Percentiles rank a stretch among this genome's conserved stretches.
These are phyloP conservation scores for Brenthis hecate DNA, from an alignment of 2,888 invertebrate genomes.

Conservation along the genomic window DNA sequence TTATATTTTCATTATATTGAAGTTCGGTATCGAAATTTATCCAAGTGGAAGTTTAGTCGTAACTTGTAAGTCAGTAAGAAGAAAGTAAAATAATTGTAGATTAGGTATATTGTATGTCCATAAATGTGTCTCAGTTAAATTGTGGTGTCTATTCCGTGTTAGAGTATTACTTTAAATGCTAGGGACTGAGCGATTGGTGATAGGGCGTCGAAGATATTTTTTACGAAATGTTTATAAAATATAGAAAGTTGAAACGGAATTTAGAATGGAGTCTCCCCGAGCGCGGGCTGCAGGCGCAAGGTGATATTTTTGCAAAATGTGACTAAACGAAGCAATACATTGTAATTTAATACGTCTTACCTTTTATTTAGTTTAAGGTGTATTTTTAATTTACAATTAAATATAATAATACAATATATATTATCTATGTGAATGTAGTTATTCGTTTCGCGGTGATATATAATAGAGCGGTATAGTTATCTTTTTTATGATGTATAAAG, in stretches of 20 bases:
- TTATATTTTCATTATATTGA: constrained; percentile 11
- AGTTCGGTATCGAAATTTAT: constrained; percentile 6
- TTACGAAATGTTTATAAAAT: constrained; percentile 66
- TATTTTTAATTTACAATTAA: constrained; percentile 71
- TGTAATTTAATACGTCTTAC: constrained; percentile 86
- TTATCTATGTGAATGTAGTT: constrained; percentile 79
- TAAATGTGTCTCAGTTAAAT: constrained; percentile 80
- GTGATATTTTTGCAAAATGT: constrained; percentile 87
- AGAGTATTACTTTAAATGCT: constrained; percentile 73
- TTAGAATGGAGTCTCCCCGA: constrained; percentile 40
- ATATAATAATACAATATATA: constrained; percentile 63
- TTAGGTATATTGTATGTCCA: constrained; percentile 74
- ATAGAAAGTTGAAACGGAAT: constrained; percentile 49
- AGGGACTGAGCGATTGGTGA: constrained; percentile 76
- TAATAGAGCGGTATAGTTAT: constrained; percentile 76
- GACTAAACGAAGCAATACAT: constrained; percentile 90
- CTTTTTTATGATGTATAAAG: constrained; percentile 81
- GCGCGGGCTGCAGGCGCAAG: constrained; percentile 57
- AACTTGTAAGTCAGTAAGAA: constrained; percentile 68
- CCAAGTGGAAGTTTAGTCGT: constrained; percentile 18
- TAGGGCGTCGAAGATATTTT: constrained; percentile 72
- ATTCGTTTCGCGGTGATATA: constrained; percentile 82
- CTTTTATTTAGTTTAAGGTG: constrained; percentile 79
- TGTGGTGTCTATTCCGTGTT: constrained; percentile 81
- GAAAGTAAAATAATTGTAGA: constrained; percentile 68